These are phyloP conservation scores for Paratilapia polleni DNA, from an alignment of 2,113 vertebrate species.

Conservation along the genomic window DNA sequence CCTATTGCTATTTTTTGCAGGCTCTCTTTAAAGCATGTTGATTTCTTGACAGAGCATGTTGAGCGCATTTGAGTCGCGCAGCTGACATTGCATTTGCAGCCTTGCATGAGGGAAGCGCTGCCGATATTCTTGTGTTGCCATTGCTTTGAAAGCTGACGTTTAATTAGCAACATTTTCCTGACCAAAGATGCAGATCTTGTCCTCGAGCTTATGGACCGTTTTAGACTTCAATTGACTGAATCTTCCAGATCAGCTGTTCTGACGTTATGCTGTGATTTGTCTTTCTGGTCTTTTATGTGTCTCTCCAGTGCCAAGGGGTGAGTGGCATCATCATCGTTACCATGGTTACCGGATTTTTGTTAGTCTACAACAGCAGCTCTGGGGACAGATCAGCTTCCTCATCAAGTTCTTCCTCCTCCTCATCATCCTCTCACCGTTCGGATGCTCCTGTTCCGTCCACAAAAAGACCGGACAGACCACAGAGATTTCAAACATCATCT, in stretches of 20 bases:
- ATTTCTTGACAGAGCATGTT: not conserved
- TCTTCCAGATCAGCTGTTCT: not conserved
- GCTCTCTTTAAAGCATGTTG: conserved; percentile 2
- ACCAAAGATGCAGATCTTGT: not conserved
- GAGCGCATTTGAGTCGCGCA: conserved; percentile 17
- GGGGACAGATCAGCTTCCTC: conserved; percentile 26
- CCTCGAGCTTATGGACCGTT: not conserved
- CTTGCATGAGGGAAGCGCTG: not conserved
- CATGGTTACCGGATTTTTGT: conserved; percentile 91
- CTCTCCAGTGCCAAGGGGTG: conserved; percentile 86
- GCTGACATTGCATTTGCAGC: conserved; percentile 37
- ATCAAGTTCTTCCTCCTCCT: not conserved
- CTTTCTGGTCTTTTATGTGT: conserved; percentile 1
- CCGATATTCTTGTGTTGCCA: not conserved
- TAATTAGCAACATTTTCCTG: not conserved
- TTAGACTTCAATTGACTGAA: not conserved
- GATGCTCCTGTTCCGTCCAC: not conserved
- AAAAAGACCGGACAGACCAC: conserved; percentile 1
- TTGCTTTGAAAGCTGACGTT: conserved; percentile 6
- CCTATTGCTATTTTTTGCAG: conserved; percentile 19
- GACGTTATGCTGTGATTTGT: not conserved
- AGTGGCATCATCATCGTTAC: conserved; percentile 87
- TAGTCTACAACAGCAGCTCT: conserved; percentile 84
- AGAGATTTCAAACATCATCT: conserved; percentile 1
- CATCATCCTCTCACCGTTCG: conserved; percentile 7